Evolutionary conservation across 2,113 vertebrate genomes (phyloP).

Genomic region (Hylia prasina): DNA sequence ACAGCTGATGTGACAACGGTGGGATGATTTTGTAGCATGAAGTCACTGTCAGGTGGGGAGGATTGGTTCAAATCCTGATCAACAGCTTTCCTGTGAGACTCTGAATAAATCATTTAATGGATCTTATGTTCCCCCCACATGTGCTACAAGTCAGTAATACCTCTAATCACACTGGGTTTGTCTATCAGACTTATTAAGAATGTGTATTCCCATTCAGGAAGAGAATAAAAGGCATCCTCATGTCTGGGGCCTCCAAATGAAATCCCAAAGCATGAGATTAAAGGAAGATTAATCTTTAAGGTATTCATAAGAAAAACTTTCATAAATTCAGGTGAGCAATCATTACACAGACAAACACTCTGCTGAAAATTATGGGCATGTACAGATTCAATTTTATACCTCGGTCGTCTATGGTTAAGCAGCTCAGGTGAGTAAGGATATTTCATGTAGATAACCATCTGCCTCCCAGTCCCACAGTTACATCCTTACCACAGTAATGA

Average conservation of each 20-base stretch:
- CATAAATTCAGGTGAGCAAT: neutral
- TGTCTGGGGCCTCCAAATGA: neutral
- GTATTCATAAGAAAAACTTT: neutral
- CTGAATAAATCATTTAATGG: neutral
- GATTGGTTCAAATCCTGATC: neutral
- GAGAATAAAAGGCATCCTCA: neutral
- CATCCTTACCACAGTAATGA: neutral
- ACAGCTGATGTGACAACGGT: neutral
- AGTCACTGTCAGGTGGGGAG: neutral
- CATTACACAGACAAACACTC: neutral
- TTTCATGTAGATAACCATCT: conserved; percentile 7
- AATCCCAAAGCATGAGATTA: neutral
- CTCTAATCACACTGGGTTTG: neutral
- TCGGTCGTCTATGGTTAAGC: neutral
- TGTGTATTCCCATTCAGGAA: neutral
- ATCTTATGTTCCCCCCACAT: rapidly evolving
- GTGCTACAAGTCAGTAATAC: neutral
- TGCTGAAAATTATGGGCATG: neutral
- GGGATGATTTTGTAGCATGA: neutral
- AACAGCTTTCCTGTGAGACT: neutral
- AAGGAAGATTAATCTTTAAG: neutral
- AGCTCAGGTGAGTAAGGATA: neutral
- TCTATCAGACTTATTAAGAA: neutral
- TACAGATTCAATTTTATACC: neutral
- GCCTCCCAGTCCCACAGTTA: neutral